Conservation (phyloP, 2,113 vertebrate genomes). For the Myocastor coypus region DNA sequence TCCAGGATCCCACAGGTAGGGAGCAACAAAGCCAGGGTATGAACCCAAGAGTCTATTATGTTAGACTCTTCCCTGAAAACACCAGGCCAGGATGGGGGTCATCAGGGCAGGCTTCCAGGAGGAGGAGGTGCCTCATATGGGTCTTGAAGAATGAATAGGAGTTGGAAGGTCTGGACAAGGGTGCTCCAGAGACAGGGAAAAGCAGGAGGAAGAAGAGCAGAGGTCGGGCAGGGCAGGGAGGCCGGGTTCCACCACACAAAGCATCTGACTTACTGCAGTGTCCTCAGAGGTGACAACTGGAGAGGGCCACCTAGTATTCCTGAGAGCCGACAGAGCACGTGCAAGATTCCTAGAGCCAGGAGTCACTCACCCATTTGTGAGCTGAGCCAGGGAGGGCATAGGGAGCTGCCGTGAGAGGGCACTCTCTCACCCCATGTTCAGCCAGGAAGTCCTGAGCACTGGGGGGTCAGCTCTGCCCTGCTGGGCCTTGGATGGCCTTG, state of each 20-base stretch:
- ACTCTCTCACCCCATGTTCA: neutral
- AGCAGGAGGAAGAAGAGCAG: neutral
- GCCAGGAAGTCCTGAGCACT: neutral
- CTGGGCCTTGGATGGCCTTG: neutral
- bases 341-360: neutral
- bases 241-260: neutral
- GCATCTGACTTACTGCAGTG: neutral
- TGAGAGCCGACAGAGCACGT: neutral
- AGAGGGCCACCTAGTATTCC: neutral
- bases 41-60: neutral
- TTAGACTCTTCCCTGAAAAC: neutral
- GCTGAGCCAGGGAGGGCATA: neutral
- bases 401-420: accelerated
- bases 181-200: neutral
- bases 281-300: neutral
- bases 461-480: neutral
- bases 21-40: neutral
- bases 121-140: neutral
- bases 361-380: neutral
- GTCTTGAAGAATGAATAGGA: neutral
- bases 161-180: neutral
- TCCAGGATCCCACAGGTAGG: neutral
- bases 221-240: neutral
- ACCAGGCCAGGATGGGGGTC: neutral
- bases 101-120: neutral